Base-by-base conservation (phyloP, 2,888 invertebrate species). In the Pseudococcus longispinus region DNA sequence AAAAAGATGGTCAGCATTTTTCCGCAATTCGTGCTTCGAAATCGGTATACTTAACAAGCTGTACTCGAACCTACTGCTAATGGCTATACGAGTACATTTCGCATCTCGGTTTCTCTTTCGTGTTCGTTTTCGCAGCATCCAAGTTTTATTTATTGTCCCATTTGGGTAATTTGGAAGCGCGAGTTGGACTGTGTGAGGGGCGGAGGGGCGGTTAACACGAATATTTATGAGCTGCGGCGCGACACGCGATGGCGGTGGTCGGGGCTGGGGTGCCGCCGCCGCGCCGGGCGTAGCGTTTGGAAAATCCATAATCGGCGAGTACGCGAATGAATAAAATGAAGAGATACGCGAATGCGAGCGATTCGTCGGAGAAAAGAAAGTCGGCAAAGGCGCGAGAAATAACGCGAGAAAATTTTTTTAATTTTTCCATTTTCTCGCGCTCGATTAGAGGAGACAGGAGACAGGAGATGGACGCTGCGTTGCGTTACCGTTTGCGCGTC, bases 61-160 rank as follows among this genome's bases (percentile, higher is more conserved):
- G 44, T 46, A 3, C 13, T n/a, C n/a, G n/a, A n/a, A 46, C 15
- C 13, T 15, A 46, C 13, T 11, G 15, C 13, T 15, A 46, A 46
- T 46, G 15, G 44, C 15, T 60, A 4, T 1, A 20, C 15, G 74
- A 37, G 37, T 37, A 37, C 5, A 37, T 26, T 74, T 74, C n/a
- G 74, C 74, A 37, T 74, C 74, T 29, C 26, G 3, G 29, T 70
- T 70, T 70, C 26, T 26, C 5, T 65, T 65, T 65, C 65, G 15
- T 11, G 26, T 70, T 70, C 70, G 29, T 23, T 70, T 74, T 74
- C 37, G 74, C 18, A 32, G 3, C 74, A 15, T 74, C 37, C 37
- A 74, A 74, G 74, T 74, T 13, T 74, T 74, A 74, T 74, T 74
- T 74, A 74, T 74, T 37, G 74, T 4, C 37, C 74, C 74, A 32